Conservation (phyloP, 2,113 vertebrate species). For the Serilophus lunatus region DNA sequence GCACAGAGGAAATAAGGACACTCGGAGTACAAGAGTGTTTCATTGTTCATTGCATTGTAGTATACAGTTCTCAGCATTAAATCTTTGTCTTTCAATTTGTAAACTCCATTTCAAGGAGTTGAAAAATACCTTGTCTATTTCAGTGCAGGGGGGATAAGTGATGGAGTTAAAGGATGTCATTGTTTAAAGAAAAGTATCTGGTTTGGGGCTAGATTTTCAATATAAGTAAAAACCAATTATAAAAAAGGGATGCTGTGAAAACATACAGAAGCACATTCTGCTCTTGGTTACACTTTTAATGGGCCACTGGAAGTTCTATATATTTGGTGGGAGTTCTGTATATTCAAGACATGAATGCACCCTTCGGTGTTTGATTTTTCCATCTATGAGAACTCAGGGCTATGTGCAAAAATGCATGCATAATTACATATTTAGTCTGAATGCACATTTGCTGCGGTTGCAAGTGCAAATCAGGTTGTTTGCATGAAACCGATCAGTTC, state of each 20-base stretch:
- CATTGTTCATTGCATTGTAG: background rate
- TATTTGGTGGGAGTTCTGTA: background rate
- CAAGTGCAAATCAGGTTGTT: slow-evolving; percentile 1
- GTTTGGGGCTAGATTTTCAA: background rate
- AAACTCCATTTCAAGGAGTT: background rate
- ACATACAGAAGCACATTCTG: background rate
- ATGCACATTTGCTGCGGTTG: background rate
- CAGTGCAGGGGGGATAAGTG: background rate
- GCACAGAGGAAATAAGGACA: background rate
- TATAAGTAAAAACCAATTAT: background rate
- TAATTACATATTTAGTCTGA: slow-evolving; percentile 15
- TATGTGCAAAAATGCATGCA: background rate
- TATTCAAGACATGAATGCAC: background rate
- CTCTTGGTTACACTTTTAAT: background rate
- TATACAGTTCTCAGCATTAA: background rate
- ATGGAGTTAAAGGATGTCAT: background rate
- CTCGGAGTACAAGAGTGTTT: background rate
- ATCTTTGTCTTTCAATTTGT: background rate
- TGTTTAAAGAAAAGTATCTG: background rate
- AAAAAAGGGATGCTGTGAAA: background rate
- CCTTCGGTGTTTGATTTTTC: background rate
- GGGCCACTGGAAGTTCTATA: background rate
- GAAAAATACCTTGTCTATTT: background rate
- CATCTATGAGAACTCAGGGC: background rate
- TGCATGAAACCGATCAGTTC: background rate